Evolutionary conservation across 2,888 invertebrate genomes (phyloP).

Genomic region (Eupsilia transversa): DNA sequence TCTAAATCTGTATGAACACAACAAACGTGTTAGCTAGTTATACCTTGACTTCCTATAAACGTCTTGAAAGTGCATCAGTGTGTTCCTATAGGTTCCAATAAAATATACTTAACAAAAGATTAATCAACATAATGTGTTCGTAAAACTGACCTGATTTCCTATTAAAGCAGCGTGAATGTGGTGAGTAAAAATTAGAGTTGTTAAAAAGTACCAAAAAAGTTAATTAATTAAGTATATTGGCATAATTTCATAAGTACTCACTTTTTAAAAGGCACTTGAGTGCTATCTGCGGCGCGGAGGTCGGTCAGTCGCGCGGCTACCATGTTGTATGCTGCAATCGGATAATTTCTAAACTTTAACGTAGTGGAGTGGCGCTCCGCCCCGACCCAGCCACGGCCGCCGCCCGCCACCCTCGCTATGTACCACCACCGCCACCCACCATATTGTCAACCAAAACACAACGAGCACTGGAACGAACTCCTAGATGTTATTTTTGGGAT

Average conservation of each 20-base stretch:
- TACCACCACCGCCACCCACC: slow-evolving; percentile 81
- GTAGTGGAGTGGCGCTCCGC: slow-evolving; percentile 79
- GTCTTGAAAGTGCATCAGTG: not conserved
- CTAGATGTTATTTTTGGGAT: not conserved
- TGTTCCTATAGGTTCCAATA: not conserved
- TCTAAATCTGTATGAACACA: slow-evolving; percentile 93
- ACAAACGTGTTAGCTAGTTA: slow-evolving; percentile 30
- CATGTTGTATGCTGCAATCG: slow-evolving; percentile 99
- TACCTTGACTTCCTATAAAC: not conserved
- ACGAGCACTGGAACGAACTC: slow-evolving; percentile 67
- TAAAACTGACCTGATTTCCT: slow-evolving; percentile 88
- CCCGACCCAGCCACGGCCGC: slow-evolving; percentile 66
- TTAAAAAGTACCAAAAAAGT: not conserved
- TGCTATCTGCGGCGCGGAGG: slow-evolving; percentile 97
- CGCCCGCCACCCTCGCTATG: slow-evolving; percentile 72
- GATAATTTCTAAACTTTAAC: slow-evolving; percentile 92
- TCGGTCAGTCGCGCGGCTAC: slow-evolving; percentile 99
- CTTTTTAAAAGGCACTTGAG: slow-evolving; percentile 99
- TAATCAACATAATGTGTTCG: not conserved
- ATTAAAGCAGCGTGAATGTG: slow-evolving; percentile 70
- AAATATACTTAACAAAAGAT: slow-evolving; percentile 4
- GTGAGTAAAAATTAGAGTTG: slow-evolving; percentile 46
- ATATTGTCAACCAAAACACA: slow-evolving; percentile 89
- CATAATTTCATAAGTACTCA: slow-evolving; percentile 90
- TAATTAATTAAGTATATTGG: not conserved